Percentiles rank a stretch among this genome's conserved stretches.
Evolutionary conservation across 1,140 invertebrate genomes (phyloP).

Genomic region (Laupala kohalensis): DNA sequence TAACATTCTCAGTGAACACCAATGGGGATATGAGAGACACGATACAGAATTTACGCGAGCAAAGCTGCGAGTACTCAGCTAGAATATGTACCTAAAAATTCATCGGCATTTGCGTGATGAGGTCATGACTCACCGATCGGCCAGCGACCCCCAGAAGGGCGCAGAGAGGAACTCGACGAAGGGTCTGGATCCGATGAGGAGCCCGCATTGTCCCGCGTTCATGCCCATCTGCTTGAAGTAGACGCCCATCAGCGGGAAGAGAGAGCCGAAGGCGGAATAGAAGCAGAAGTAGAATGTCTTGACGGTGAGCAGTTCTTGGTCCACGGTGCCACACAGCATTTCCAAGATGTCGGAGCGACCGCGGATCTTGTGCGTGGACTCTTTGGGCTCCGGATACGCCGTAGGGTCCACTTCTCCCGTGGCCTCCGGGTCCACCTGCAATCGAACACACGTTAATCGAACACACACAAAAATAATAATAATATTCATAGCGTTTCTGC

Average conservation of each 20-base stretch:
- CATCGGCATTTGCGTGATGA: neutral
- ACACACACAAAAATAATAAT: no score
- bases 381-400: constrained; percentile 62
- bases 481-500: no score
- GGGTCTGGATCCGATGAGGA: constrained; percentile 81
- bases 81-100: no score
- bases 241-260: constrained; percentile 95
- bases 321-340: constrained; percentile 66
- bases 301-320: constrained; percentile 80
- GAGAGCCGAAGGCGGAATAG: constrained; percentile 95
- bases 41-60: no score
- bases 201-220: constrained; percentile 88
- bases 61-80: no score
- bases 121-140: constrained; percentile 55
- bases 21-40: no score
- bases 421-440: constrained; percentile 58
- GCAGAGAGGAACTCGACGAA: constrained; percentile 96
- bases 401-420: constrained; percentile 60
- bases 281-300: constrained; percentile 99
- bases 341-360: constrained; percentile 72
- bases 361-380: constrained; percentile 76
- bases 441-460: constrained; percentile 37
- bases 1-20: no score
- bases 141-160: constrained; percentile 93
- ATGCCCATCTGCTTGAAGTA: constrained; percentile 99